A percentile compares a stretch with the other conserved stretches of the same genome.
These are phyloP conservation scores for Sycophila sp. DNA, from an alignment of 1,140 invertebrate genomes.

Conservation along the genomic window DNA sequence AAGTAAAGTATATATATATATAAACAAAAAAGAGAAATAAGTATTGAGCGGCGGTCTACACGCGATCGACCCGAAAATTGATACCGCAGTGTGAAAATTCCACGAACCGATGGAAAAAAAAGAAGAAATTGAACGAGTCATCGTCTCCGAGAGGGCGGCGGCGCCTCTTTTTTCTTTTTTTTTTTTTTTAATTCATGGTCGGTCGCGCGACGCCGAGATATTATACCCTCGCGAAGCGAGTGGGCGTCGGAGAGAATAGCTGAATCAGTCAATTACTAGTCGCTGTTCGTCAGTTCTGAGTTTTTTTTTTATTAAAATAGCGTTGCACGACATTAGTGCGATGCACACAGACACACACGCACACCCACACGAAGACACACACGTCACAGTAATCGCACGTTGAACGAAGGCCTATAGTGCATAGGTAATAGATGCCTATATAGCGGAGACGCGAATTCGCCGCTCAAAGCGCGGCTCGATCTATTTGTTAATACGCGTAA, in stretches of 20 bases:
- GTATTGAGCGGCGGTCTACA: too few species aligned
- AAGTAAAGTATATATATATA: too few species aligned
- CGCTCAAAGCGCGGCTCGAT: background rate
- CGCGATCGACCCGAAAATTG: too few species aligned
- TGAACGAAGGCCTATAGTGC: background rate
- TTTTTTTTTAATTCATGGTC: too few species aligned
- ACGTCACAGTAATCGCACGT: background rate
- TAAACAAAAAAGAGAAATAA: too few species aligned
- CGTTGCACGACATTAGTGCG: background rate
- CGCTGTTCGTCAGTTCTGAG: conserved; percentile 57
- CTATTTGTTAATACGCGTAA: too few species aligned
- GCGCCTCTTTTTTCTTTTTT: too few species aligned
- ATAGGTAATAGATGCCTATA: background rate
- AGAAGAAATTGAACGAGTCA: too few species aligned
- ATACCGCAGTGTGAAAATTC: too few species aligned
- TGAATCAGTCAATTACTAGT: conserved; percentile 68
- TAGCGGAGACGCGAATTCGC: background rate
- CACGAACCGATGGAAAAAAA: too few species aligned
- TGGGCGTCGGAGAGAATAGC: conserved; percentile 43
- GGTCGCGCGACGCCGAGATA: background rate
- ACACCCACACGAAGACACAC: background rate
- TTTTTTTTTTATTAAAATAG: too few species aligned
- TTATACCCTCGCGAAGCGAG: background rate
- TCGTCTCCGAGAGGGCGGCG: too few species aligned
- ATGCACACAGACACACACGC: background rate